Conservation (phyloP, 2,113 vertebrate genomes). For the Colaptes auratus region DNA sequence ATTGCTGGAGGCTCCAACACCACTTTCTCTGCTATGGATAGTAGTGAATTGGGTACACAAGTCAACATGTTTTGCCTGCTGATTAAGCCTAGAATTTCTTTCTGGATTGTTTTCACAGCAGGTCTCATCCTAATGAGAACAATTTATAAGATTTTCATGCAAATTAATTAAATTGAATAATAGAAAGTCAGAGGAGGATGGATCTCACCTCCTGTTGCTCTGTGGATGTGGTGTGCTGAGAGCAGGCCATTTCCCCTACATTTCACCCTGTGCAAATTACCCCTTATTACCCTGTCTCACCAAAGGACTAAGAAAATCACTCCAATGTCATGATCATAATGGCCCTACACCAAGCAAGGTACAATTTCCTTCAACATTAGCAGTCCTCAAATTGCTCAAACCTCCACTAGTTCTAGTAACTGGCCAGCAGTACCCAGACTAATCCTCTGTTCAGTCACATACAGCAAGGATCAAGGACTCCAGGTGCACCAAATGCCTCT, state of each 20-base stretch:
- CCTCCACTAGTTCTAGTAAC: neutral
- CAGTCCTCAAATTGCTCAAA: neutral
- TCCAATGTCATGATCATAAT: neutral
- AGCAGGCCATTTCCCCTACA: neutral
- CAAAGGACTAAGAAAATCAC: neutral
- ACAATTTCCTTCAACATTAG: neutral
- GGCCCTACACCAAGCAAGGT: neutral
- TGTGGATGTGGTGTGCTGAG: rapidly evolving
- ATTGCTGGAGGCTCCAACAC: neutral
- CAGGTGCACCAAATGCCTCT: neutral
- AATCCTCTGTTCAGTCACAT: rapidly evolving
- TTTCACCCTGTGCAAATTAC: neutral
- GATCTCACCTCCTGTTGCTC: neutral
- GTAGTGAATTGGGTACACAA: neutral
- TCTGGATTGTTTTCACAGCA: neutral
- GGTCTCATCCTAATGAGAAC: neutral
- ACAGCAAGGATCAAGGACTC: neutral
- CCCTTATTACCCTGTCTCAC: neutral
- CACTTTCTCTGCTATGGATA: neutral
- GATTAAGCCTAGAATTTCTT: neutral
- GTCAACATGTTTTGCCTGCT: neutral
- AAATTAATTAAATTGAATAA: neutral
- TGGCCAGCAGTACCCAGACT: neutral
- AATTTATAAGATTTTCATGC: neutral
- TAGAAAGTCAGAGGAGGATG: neutral